Evolutionary conservation across 35 echinoderm and acorn worm species (phyloP), one percentile per base, ranked within the genome.

Genomic region (Ophiothrix spiculata): DNA sequence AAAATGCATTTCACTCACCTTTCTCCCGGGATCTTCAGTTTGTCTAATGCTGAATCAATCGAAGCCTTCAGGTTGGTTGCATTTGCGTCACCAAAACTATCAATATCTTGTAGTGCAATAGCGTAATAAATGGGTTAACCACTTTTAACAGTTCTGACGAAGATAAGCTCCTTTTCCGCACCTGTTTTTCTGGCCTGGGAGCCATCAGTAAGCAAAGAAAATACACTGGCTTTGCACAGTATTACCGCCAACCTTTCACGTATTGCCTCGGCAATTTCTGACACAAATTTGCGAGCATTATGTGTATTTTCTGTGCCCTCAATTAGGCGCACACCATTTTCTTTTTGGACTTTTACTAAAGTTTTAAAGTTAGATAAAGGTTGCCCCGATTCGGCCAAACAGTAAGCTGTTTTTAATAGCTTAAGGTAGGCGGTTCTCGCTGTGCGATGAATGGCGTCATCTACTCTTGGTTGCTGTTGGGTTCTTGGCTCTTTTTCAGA

Each of bases 351-450:
- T 64, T 39, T 88, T 19, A 88, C 86, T 0, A 88, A 23, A 35
- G 86, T 88, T 64, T 88, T 81, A 79, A 88, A 88, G 34, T 42
- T 77, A 3, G 88, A 84, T 29, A 90, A 40, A 32, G 88, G 88
- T 33, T 46, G 69, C 23, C 88, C 81, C 41, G 42, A 60, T 15
- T 76, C 40, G 25, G 90, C 90, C 21, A 92, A 46, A 3, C 14
- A 56, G 40, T 92, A 92, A 60, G 90, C 90, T 75, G 84, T 92
- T 87, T 21, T 87, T 37, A 92, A 14, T 64, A 92, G 36, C 83
- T 92, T 92, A 54, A 85, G 40, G 79, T 92, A 92, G 33, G 78
- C 90, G 8, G 87, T 79, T 21, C 74, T 1, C 12, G 84, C 56
- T 34, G 38, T 0, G 17, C 31, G 76, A 42, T 87, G 49, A 29